phyloP scores from a whole-genome alignment of 1,140 invertebrate species.

The Carcinoscorpius rotundicauda region DNA sequence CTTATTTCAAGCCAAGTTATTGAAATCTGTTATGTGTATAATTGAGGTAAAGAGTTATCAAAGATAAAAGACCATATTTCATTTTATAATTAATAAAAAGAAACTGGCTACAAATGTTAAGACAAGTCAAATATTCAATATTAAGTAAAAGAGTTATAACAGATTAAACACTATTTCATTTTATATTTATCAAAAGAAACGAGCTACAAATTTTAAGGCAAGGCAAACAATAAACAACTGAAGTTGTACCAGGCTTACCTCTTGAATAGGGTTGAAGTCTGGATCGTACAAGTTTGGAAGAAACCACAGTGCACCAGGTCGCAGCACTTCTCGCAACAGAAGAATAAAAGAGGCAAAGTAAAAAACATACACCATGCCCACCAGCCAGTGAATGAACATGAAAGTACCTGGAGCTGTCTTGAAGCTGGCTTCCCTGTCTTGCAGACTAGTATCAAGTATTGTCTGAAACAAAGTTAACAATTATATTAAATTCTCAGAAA shows the following conservation, averaged over 20 bases:
- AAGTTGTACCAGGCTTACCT: constrained; percentile 33
- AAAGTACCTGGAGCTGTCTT: constrained; percentile 81
- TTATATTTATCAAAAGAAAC: not conserved
- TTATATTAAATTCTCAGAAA: too few species aligned
- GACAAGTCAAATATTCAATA: too few species aligned
- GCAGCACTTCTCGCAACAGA: constrained; percentile 77
- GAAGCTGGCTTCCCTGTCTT: constrained; percentile 67
- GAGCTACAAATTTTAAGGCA: not conserved
- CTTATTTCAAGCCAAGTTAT: too few species aligned
- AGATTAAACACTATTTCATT: constrained; percentile 3
- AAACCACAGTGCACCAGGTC: constrained; percentile 95
- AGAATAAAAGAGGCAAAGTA: constrained; percentile 98
- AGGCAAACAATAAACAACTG: too few species aligned
- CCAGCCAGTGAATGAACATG: constrained; percentile 97
- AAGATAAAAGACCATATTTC: too few species aligned
- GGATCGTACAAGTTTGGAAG: constrained; percentile 95
- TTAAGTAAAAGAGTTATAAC: not conserved
- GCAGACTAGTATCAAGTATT: constrained; percentile 80
- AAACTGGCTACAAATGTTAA: too few species aligned
- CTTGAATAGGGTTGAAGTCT: constrained; percentile 96
- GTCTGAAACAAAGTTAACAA: constrained; percentile 36
- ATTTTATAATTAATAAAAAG: too few species aligned
- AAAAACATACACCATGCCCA: constrained; percentile 99
- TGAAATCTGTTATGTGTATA: too few species aligned
- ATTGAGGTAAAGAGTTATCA: too few species aligned